Evolutionary conservation across 2,113 vertebrate species (phyloP).

Genomic region (Rhabdomys dilectus): DNA sequence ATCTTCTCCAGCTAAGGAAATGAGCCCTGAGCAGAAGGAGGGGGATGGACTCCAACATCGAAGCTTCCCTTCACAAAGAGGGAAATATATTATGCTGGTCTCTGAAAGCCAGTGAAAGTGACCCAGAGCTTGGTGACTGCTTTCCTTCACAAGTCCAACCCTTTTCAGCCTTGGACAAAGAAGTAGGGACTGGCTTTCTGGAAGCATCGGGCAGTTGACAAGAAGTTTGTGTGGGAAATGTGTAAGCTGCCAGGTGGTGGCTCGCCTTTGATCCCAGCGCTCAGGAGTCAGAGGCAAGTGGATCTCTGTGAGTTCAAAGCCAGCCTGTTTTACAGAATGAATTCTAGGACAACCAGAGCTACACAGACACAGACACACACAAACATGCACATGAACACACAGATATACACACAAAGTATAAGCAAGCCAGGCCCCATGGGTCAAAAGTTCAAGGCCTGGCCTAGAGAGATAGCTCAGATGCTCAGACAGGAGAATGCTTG

Average conservation of each 20-base stretch:
- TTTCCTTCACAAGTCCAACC: not conserved
- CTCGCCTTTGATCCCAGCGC: too few species aligned
- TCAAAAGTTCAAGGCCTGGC: not conserved
- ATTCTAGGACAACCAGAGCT: too few species aligned
- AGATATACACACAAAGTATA: too few species aligned
- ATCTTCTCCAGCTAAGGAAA: constrained; percentile 21
- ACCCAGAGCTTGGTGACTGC: not conserved
- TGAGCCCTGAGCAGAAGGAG: not conserved
- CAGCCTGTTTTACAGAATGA: too few species aligned
- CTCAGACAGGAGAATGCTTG: not conserved
- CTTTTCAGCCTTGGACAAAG: not conserved
- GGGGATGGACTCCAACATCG: not conserved
- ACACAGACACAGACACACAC: too few species aligned
- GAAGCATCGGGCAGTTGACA: not conserved
- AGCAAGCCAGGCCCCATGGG: not conserved
- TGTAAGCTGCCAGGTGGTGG: not conserved
- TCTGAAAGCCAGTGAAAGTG: not conserved
- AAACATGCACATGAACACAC: too few species aligned
- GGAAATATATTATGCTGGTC: not conserved
- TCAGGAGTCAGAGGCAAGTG: too few species aligned
- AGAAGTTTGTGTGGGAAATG: not conserved
- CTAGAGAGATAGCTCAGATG: not conserved
- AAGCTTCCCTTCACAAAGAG: not conserved
- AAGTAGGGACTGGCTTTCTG: not conserved
- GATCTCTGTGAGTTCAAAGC: too few species aligned